Conservation (phyloP, 2,888 invertebrate species). For the Ectemnius cavifrons region DNA sequence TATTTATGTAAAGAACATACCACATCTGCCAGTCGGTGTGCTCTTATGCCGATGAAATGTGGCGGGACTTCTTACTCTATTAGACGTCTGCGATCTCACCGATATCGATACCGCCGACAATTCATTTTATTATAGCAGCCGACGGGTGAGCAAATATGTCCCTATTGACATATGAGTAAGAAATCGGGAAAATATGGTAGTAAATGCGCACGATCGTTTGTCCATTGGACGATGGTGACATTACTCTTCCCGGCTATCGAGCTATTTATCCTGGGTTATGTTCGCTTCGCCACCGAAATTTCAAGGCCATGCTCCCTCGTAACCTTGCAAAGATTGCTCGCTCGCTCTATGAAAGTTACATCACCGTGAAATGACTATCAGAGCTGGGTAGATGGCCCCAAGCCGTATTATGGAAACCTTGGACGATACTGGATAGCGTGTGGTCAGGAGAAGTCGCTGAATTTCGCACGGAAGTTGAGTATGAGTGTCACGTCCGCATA, state of each 20-base stretch:
- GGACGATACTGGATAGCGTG: background rate
- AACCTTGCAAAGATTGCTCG: background rate
- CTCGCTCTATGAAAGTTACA: background rate
- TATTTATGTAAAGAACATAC: constrained; percentile 31
- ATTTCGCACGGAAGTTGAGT: background rate
- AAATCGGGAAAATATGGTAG: too few species aligned
- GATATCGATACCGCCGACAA: background rate
- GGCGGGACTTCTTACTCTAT: too few species aligned
- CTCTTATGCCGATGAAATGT: too few species aligned
- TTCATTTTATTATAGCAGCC: too few species aligned
- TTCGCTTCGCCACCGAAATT: background rate
- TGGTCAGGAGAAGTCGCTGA: background rate
- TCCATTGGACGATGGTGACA: background rate
- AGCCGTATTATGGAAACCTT: background rate
- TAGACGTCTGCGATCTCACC: background rate
- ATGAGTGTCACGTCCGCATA: constrained; percentile 24
- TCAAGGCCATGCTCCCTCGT: background rate
- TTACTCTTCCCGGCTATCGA: background rate
- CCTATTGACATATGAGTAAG: too few species aligned
- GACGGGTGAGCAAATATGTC: too few species aligned
- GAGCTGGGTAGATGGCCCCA: background rate
- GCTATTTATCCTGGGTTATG: too few species aligned
- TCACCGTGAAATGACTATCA: constrained; percentile 4
- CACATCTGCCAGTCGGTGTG: constrained; percentile 10
- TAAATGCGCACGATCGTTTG: too few species aligned